phyloP scores from a whole-genome alignment of 2,888 invertebrate genomes.

The Drosophila subsilvestris region DNA sequence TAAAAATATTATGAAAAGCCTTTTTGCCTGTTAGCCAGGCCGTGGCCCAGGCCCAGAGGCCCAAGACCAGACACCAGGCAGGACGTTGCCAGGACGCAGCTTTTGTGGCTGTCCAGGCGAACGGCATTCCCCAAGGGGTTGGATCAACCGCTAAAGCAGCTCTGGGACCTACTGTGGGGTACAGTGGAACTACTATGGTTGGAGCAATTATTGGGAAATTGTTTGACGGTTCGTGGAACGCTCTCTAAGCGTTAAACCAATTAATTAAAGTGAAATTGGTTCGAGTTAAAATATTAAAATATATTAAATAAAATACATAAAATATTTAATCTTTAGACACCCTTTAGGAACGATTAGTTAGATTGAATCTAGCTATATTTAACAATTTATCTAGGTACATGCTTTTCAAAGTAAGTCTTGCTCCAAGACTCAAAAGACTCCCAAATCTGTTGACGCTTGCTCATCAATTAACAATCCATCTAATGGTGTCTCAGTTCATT shows the following conservation, averaged over 20 bases:
- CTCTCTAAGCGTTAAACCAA: neutral
- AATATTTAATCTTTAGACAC: too few relatives aligned
- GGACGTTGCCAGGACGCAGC: slow-evolving; percentile 40
- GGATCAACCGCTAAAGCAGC: slow-evolving; percentile 6
- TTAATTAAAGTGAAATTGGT: neutral
- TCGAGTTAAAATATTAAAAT: too few relatives aligned
- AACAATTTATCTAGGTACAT: too few relatives aligned
- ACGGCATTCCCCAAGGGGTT: slow-evolving; percentile 36
- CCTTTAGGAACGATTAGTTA: too few relatives aligned
- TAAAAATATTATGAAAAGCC: slow-evolving; percentile 81
- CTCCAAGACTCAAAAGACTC: too few relatives aligned
- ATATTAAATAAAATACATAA: too few relatives aligned
- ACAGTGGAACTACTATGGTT: slow-evolving; percentile 25
- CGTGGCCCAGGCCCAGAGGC: slow-evolving; percentile 8
- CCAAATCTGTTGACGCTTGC: too few relatives aligned
- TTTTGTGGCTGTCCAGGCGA: slow-evolving; percentile 21
- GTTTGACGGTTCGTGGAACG: neutral
- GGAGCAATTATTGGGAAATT: neutral
- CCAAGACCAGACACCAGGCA: slow-evolving; percentile 24
- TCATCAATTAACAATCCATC: too few relatives aligned
- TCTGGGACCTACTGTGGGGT: neutral
- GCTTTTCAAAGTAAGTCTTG: too few relatives aligned
- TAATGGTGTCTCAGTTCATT: too few relatives aligned
- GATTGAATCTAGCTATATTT: too few relatives aligned
- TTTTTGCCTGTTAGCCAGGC: slow-evolving; percentile 48